Conservation (phyloP, 2,888 invertebrate species). For the Cotesia congregata region DNA sequence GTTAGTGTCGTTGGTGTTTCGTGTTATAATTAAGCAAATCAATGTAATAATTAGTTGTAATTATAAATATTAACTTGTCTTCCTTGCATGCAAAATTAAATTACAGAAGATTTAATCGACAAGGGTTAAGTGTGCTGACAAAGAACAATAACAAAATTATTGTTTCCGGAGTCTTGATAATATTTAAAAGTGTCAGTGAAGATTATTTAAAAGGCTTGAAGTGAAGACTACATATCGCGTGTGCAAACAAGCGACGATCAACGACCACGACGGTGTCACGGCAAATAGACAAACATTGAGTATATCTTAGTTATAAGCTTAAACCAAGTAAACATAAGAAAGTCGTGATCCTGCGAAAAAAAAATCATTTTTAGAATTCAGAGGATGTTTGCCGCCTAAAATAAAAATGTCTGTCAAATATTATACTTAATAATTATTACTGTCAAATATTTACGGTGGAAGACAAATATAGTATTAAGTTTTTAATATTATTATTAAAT, state of each 20-base stretch:
- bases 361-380: background rate
- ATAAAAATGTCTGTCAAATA: background rate
- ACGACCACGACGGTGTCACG: constrained; percentile 2
- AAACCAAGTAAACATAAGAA: constrained; percentile 10
- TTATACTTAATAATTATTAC: background rate
- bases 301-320: constrained; percentile 16
- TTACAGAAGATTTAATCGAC: background rate
- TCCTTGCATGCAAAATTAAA: background rate
- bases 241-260: constrained; percentile 22
- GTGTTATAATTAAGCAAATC: background rate
- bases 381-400: background rate
- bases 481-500: background rate
- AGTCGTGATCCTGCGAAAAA: constrained; percentile 7
- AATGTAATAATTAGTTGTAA: background rate
- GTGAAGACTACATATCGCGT: constrained; percentile 3
- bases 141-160: background rate
- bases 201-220: background rate
- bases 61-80: background rate
- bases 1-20: background rate
- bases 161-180: constrained; percentile 5
- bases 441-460: background rate
- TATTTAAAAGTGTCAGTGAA: background rate
- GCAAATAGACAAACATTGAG: constrained; percentile 22
- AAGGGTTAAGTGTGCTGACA: background rate
- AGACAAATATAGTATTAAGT: background rate